Percentiles rank a stretch among this genome's conserved stretches.
Evolutionary conservation across 2,113 vertebrate species (phyloP).

Genomic region (Myocastor coypus): DNA sequence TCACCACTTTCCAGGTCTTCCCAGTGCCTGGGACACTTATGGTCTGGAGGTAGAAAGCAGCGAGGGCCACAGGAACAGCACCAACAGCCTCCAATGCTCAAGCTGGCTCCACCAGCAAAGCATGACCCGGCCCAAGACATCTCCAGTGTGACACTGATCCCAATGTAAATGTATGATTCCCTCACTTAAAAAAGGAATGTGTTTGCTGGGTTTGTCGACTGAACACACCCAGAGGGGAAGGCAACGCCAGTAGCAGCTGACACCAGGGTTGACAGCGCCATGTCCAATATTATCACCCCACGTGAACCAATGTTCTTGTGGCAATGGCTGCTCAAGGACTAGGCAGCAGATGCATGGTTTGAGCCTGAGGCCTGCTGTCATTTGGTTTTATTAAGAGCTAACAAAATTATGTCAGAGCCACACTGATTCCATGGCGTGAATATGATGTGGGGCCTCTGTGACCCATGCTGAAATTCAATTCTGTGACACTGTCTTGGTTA

Average conservation of each 20-base stretch:
- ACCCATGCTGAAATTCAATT: background rate
- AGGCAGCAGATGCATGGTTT: background rate
- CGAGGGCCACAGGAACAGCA: background rate
- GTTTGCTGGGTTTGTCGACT: background rate
- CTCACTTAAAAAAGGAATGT: background rate
- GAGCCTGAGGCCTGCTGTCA: background rate
- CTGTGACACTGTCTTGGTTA: background rate
- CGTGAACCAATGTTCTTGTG: slow-evolving; percentile 17
- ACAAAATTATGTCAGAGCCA: background rate
- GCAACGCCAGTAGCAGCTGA: background rate
- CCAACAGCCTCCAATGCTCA: background rate
- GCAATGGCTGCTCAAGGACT: background rate
- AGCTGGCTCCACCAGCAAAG: background rate
- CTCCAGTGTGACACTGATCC: background rate
- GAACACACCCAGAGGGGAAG: slow-evolving; percentile 16
- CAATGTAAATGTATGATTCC: background rate
- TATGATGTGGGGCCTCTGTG: background rate
- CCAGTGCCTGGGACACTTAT: background rate
- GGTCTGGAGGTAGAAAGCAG: background rate
- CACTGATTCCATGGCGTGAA: background rate
- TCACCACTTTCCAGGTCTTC: background rate
- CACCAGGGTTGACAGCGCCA: background rate
- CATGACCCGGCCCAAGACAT: background rate
- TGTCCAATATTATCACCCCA: slow-evolving; percentile 18
- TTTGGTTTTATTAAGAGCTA: background rate